Conservation (phyloP, 2,888 invertebrate genomes). For the Eucera pruinosa region DNA sequence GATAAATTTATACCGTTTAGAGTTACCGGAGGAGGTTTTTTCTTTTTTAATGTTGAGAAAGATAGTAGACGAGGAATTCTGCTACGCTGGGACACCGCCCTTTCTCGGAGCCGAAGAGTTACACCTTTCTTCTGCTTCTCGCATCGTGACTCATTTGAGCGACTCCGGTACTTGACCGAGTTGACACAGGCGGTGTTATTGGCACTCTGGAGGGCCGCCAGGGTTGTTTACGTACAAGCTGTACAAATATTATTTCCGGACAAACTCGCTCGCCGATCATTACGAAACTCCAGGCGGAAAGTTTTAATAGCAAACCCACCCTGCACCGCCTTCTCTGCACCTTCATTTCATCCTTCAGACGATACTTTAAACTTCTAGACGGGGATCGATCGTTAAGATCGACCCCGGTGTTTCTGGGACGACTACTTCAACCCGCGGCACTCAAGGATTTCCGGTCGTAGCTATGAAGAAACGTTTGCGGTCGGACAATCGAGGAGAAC, state of each 20-base stretch:
- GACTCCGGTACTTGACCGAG: constrained; percentile 75
- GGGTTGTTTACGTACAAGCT: constrained; percentile 79
- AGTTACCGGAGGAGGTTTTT: no score
- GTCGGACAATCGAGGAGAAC: not conserved
- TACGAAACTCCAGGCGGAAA: constrained; percentile 73
- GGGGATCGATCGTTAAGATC: constrained; percentile 51
- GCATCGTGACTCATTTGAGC: constrained; percentile 74
- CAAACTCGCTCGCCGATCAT: constrained; percentile 77
- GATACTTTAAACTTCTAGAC: constrained; percentile 54
- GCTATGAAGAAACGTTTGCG: constrained; percentile 7
- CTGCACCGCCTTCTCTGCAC: constrained; percentile 14
- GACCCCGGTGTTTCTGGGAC: constrained; percentile 23
- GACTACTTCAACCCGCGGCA: constrained; percentile 22
- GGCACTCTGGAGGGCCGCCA: constrained; percentile 75
- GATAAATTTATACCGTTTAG: no score
- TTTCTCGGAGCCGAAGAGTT: constrained; percentile 33
- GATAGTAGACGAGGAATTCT: no score
- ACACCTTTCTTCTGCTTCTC: constrained; percentile 60
- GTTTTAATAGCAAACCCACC: constrained; percentile 63
- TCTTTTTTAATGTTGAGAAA: no score
- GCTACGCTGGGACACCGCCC: constrained; percentile 5
- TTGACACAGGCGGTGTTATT: constrained; percentile 80
- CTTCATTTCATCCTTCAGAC: constrained; percentile 39
- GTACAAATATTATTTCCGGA: constrained; percentile 81
- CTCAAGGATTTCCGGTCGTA: constrained; percentile 18